Evolutionary conservation across 2,888 invertebrate species (phyloP).

Genomic region (Neoascia interrupta): DNA sequence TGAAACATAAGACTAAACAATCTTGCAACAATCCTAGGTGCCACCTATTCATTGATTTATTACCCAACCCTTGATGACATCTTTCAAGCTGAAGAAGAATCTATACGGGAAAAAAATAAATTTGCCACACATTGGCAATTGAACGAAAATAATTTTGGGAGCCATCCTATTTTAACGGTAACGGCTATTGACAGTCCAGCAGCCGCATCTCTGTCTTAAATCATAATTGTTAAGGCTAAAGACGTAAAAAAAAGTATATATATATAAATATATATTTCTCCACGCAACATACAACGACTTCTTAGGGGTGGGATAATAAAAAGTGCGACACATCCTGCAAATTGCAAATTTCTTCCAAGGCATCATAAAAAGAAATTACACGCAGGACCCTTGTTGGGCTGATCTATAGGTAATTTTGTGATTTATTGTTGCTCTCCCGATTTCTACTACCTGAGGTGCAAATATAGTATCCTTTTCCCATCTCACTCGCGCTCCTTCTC

Average conservation of each 20-base stretch:
- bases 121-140: background rate
- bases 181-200: conserved; percentile 34
- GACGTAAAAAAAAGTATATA: no score
- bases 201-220: no score
- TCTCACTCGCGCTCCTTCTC: conserved; percentile 6
- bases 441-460: conserved; percentile 43
- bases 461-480: background rate
- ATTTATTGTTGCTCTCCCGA: conserved; percentile 60
- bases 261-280: no score
- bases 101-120: conserved; percentile 4
- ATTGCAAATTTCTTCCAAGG: conserved; percentile 47
- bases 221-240: no score
- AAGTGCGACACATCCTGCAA: conserved; percentile 31
- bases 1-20: conserved; percentile 9
- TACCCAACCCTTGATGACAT: conserved; percentile 3
- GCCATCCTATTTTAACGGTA: background rate
- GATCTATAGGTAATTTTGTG: conserved; percentile 42
- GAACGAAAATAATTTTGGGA: no score
- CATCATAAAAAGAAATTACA: conserved; percentile 31
- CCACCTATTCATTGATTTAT: conserved; percentile 30
- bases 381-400: conserved; percentile 12
- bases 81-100: background rate
- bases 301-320: conserved; percentile 23
- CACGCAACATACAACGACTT: conserved; percentile 2
- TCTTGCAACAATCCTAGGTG: no score